These are phyloP conservation scores for Pachycephala philippinensis DNA, from an alignment of 2,113 vertebrate genomes.

Conservation along the genomic window DNA sequence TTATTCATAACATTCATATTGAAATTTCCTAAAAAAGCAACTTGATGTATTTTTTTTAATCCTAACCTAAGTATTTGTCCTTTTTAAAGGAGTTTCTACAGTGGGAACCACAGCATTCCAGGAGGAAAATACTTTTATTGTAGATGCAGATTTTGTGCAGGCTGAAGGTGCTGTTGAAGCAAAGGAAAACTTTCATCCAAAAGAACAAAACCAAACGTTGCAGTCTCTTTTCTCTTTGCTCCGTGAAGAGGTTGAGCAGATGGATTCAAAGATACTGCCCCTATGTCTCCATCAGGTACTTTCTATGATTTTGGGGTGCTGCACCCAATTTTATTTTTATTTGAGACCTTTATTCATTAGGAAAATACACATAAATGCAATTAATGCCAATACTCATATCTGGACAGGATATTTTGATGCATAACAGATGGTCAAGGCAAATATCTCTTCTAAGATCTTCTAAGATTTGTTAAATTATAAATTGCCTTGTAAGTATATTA, in stretches of 20 bases:
- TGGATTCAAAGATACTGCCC: constrained; percentile 84
- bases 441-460: background rate
- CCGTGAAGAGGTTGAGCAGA: constrained; percentile 78
- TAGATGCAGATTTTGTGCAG: background rate
- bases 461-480: background rate
- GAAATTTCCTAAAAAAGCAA: background rate
- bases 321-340: background rate
- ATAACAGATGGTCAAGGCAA: background rate
- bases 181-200: constrained; percentile 40
- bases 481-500: background rate
- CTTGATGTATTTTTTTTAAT: background rate
- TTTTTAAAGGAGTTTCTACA: constrained; percentile 42
- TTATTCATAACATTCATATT: background rate
- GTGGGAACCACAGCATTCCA: background rate
- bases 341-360: background rate
- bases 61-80: background rate
- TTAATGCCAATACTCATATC: background rate
- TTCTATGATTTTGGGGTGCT: background rate
- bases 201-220: constrained; percentile 30
- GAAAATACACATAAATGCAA: background rate
- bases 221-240: constrained; percentile 83
- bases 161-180: constrained; percentile 18
- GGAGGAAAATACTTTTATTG: constrained; percentile 26
- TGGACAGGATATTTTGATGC: background rate
- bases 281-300: constrained; percentile 91